Evolutionary conservation across 2,113 vertebrate species (phyloP), one percentile per base, ranked within the genome.

Genomic region (Catharus fuscescens): DNA sequence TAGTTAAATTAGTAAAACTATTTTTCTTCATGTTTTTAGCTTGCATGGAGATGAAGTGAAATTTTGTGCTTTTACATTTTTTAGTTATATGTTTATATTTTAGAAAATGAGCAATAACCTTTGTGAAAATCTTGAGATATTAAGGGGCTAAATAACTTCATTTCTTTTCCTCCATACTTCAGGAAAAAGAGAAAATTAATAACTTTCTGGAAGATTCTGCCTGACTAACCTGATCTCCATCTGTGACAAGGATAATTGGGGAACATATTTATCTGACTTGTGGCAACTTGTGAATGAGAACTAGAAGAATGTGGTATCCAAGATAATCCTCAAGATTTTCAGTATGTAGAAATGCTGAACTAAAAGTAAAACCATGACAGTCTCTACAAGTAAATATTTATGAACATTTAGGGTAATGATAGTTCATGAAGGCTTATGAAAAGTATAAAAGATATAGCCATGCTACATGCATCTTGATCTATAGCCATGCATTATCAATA

Each of bases 391-490:
- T 72, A 95, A 73, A 92, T 71, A 86, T 42, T 94, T 47, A 90
- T 85, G 95, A 74, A 93, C 72, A 96, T 70, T 93, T 74, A 92
- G 80, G 60, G 72, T 82, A 95, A 94, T 91, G 94, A 92, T 45
- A 86, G 73, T 23, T 96, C 62, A 92, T 92, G 73, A 97, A 94
- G 40, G 93, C 52, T 93, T 76, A 96, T 96, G 94, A 95, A 86
- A 97, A 94, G 48, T 88, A 66, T 57, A 87, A 80, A 92, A 96
- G 60, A 78, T 62, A 95, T 0, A 97, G 97, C 95, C 98, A 98
- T 98, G 97, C 98, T 76, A 48, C 98, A 97, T 98, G 98, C 98
- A 98, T 65, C 85, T 90, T 83, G 64, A 92, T 89, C 70, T 76
- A 92, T 45, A 93, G 87, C 64, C 97, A 98, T 98, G 98, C 98